These are phyloP conservation scores for Theonella swinhoei DNA, from an alignment of 37 sponge, comb jelly and placozoan genomes.

Conservation along the genomic window DNA sequence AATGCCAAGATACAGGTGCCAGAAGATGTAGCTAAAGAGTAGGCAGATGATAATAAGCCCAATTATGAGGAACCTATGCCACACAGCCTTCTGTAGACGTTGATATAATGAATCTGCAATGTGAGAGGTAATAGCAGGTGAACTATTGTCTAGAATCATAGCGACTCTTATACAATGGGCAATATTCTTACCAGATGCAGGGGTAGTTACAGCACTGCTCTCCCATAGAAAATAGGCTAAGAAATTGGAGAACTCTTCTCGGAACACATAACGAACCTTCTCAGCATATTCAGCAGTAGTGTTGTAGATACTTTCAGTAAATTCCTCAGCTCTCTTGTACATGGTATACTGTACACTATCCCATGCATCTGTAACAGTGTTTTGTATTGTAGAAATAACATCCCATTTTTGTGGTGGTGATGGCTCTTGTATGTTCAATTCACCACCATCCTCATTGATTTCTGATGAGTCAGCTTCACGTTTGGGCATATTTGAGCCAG, in stretches of 20 bases:
- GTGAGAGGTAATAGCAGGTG: background rate
- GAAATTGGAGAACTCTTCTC: slow-evolving; percentile 8
- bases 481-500: too few relatives aligned
- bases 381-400: background rate
- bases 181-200: background rate
- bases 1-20: background rate
- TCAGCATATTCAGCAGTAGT: background rate
- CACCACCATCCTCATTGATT: too few relatives aligned
- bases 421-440: too few relatives aligned
- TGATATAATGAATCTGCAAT: too few relatives aligned
- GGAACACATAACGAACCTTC: background rate
- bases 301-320: background rate
- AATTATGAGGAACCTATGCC: too few relatives aligned
- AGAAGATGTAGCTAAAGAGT: background rate
- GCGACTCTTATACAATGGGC: background rate
- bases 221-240: background rate
- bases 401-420: too few relatives aligned
- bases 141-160: background rate
- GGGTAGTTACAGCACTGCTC: background rate
- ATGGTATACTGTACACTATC: background rate
- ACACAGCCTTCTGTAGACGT: too few relatives aligned
- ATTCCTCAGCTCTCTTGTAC: background rate
- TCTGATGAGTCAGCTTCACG: too few relatives aligned
- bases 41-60: background rate
- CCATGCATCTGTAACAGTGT: background rate